Evolutionary conservation across 2,888 invertebrate species (phyloP).

Genomic region (Cremastinae sp.): DNA sequence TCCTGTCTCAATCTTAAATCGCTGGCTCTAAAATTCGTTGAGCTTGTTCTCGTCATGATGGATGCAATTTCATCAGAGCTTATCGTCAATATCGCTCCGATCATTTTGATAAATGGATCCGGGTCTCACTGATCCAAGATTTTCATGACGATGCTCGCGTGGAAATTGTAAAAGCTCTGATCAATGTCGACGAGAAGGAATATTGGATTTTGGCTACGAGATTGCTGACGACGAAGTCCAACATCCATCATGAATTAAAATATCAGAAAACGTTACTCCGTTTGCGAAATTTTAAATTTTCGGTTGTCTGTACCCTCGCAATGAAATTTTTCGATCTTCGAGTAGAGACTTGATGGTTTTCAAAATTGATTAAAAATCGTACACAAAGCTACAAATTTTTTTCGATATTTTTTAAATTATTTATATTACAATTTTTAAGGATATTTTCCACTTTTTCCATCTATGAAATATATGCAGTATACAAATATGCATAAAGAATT

Average conservation of each 20-base stretch:
- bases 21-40: slow-evolving; percentile 45
- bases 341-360: not conserved
- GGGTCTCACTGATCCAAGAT: not conserved
- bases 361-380: too few relatives aligned
- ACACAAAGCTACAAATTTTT: too few relatives aligned
- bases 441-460: too few relatives aligned
- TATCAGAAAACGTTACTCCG: slow-evolving; percentile 24
- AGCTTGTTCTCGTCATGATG: slow-evolving; percentile 43
- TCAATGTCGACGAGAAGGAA: slow-evolving; percentile 20
- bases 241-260: slow-evolving; percentile 5
- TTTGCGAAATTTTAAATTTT: slow-evolving; percentile 25
- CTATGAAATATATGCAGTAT: too few relatives aligned
- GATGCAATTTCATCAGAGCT: slow-evolving; percentile 48
- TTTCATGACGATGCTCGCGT: not conserved
- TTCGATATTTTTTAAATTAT: too few relatives aligned
- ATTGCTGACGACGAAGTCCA: slow-evolving; percentile 22
- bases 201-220: slow-evolving; percentile 52
- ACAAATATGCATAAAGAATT: too few relatives aligned
- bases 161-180: slow-evolving; percentile 49
- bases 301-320: slow-evolving; percentile 39
- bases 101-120: slow-evolving; percentile 56
- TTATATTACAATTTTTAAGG: too few relatives aligned
- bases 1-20: too few relatives aligned
- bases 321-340: slow-evolving; percentile 29
- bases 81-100: slow-evolving; percentile 21